These are phyloP conservation scores for Patella pellucida DNA, from an alignment of 2,888 invertebrate genomes.

Conservation along the genomic window DNA sequence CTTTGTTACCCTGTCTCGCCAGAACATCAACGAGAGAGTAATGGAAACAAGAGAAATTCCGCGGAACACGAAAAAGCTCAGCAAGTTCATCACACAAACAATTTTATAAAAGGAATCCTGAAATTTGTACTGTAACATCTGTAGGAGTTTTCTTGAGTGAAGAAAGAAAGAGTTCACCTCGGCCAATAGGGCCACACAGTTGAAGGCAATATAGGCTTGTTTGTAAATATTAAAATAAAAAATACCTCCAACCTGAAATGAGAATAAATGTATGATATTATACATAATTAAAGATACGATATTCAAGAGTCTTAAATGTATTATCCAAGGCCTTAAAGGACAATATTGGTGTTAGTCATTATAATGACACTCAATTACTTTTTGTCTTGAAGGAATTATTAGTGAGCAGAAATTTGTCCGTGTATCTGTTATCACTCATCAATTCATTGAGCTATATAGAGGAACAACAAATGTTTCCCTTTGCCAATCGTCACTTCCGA, in stretches of 20 bases:
- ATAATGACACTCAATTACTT: too few relatives aligned
- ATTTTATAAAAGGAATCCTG: constrained; percentile 55
- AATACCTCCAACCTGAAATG: constrained; percentile 61
- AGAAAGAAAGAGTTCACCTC: constrained; percentile 70
- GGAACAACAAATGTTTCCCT: too few relatives aligned
- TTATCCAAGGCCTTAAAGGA: too few relatives aligned
- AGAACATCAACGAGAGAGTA: constrained; percentile 51
- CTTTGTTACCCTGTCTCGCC: constrained; percentile 48
- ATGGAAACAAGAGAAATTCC: constrained; percentile 50
- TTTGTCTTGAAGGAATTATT: too few relatives aligned
- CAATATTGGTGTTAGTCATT: too few relatives aligned
- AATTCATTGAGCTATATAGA: too few relatives aligned
- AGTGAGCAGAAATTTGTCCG: too few relatives aligned
- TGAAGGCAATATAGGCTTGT: constrained; percentile 63
- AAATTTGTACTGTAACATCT: constrained; percentile 59
- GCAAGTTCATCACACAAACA: constrained; percentile 57
- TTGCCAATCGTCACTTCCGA: too few relatives aligned
- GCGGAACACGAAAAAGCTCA: constrained; percentile 64
- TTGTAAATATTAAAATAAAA: constrained; percentile 66
- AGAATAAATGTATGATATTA: neutral
- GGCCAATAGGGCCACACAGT: constrained; percentile 63
- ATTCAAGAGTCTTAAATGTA: too few relatives aligned
- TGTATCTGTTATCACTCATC: too few relatives aligned
- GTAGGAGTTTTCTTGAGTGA: constrained; percentile 68
- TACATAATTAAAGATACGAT: too few relatives aligned